Evolutionary conservation across 2,113 vertebrate genomes (phyloP), one percentile per base, ranked within the genome.

Genomic region (Myrmecobius fasciatus): DNA sequence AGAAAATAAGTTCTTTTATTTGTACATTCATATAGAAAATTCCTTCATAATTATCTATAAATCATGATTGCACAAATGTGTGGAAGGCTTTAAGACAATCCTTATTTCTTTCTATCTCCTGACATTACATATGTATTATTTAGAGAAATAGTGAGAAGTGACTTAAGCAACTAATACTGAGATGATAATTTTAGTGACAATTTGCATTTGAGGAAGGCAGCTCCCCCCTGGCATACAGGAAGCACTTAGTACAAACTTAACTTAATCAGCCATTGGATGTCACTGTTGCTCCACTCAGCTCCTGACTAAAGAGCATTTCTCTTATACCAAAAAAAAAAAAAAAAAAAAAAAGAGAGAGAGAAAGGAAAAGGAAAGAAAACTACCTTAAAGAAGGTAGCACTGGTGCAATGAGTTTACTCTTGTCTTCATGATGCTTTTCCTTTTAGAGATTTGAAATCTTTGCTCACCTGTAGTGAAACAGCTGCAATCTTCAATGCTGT

Each of bases 251-350:
- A 46, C 91, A 95, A 95, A 95, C 47, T 90, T 88, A 1, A 67
- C 25, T 24, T 51, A 92, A 95, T 89, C 54, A 93, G 91, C 98
- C 98, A 98, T 97, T 0, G 95, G 98, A 98, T 99, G 98, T 98
- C 98, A 98, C 97, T 99, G 98, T 98, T 98, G 98, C 97, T 97
- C 98, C 97, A 91, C 92, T 93, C 92, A 98, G 52, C 51, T 92
- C 47, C 26, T 95, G 25, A 53, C 92, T 56, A 94, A 96, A 93
- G 89, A 56, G 0, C 0, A 0, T 88, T 91, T 97, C 53, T 94
- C 53, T 49, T 96, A 75, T 92, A 94, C 89, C 94, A 52, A 92
- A 97, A 89, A 92, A 96, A 67, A 54, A 93, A 95, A 25, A n/a
- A n/a, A n/a, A n/a, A n/a, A n/a, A n/a, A n/a, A n/a, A n/a, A n/a